Evolutionary conservation across 2,888 invertebrate species (phyloP).

Genomic region (Labia minor): DNA sequence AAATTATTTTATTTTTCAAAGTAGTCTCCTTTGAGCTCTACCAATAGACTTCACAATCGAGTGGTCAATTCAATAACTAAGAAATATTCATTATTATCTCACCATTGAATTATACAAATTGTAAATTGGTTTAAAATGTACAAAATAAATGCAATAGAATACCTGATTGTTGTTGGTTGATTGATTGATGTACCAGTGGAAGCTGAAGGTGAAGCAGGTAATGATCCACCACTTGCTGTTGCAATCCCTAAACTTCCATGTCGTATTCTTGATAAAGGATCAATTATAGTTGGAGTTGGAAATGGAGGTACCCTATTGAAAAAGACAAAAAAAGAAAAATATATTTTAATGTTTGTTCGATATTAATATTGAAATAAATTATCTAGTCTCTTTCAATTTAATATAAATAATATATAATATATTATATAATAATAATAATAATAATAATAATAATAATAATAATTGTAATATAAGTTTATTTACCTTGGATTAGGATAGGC

Average conservation of each 20-base stretch:
- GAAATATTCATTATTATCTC: too few relatives aligned
- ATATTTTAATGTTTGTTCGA: background rate
- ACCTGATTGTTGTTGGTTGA: background rate
- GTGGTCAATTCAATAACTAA: too few relatives aligned
- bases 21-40: too few relatives aligned
- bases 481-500: conserved; percentile 32
- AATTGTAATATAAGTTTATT: background rate
- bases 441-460: background rate
- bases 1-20: too few relatives aligned
- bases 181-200: background rate
- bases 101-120: too few relatives aligned
- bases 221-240: background rate
- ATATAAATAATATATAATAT: background rate
- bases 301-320: conserved; percentile 3
- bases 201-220: background rate
- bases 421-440: background rate
- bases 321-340: conserved; percentile 19
- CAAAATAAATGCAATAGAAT: too few relatives aligned
- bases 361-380: background rate
- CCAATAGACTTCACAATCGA: too few relatives aligned
- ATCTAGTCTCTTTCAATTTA: background rate
- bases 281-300: background rate
- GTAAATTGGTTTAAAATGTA: too few relatives aligned
- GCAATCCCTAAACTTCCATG: background rate
- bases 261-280: background rate